Evolutionary conservation across 2,888 invertebrate species (phyloP).

Genomic region (Pecten maximus): DNA sequence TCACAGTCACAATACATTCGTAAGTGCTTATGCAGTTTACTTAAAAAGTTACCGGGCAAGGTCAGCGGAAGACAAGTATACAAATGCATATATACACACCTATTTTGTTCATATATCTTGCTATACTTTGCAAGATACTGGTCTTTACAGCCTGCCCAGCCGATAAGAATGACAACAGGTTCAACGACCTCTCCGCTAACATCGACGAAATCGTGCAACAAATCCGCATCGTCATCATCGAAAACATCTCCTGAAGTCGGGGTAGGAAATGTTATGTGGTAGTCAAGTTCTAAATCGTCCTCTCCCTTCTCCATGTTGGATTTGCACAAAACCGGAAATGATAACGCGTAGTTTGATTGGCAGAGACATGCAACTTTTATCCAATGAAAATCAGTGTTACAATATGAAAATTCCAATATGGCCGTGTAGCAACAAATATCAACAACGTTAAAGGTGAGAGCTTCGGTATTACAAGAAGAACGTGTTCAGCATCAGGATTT

Average conservation of each 20-base stretch:
- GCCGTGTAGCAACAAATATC: constrained; percentile 71
- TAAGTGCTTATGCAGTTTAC: background rate
- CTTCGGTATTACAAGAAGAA: background rate
- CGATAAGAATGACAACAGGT: constrained; percentile 89
- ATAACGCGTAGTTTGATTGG: constrained; percentile 17
- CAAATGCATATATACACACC: constrained; percentile 84
- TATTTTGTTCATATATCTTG: constrained; percentile 89
- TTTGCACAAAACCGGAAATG: constrained; percentile 19
- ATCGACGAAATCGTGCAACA: constrained; percentile 51
- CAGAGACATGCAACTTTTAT: background rate
- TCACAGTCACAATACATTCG: too few relatives aligned
- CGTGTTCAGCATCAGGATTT: background rate
- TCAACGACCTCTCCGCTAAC: constrained; percentile 59
- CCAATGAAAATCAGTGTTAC: constrained; percentile 41
- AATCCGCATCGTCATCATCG: constrained; percentile 52
- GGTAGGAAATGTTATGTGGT: constrained; percentile 75
- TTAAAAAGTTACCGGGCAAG: background rate
- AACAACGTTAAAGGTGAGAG: constrained; percentile 48
- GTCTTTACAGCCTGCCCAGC: constrained; percentile 92
- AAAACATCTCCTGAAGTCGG: constrained; percentile 49
- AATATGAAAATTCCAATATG: constrained; percentile 56
- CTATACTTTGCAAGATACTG: constrained; percentile 91
- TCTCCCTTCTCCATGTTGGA: constrained; percentile 59
- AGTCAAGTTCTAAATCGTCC: constrained; percentile 75
- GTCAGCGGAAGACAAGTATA: background rate